Evolutionary conservation across 37 sponge, comb jelly and placozoan genomes (phyloP), one percentile per base, ranked within the genome.

Genomic region (Chondrosia reniformis): DNA sequence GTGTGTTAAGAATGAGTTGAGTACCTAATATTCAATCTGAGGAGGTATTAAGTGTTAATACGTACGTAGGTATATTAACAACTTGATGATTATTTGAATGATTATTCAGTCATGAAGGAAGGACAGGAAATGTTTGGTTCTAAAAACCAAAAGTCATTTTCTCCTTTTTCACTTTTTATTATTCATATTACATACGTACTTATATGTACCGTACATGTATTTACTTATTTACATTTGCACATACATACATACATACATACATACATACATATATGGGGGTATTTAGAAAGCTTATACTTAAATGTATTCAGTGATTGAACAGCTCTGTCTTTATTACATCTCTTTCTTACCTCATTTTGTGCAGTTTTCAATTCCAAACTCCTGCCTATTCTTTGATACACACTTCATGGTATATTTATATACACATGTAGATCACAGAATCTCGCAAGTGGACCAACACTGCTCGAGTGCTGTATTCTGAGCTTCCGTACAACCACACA

Each of bases 401-500:
- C n/a, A n/a, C n/a, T n/a, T n/a, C n/a, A 49, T 49, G 15, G 10
- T 49, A 19, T 49, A 19, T 10, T 49, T 49, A 15, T 49, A 19
- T 10, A 10, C 15, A 13, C 28, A 30, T 59, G 22, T 44, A 69
- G 72, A 21, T 69, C 6, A 69, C 72, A 42, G 72, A 69, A 44
- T 24, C 44, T 2, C 39, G 72, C n/a, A 69, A 40, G 9, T 69
- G 72, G 72, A 69, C 72, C 72, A 42, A 30, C 36, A 69, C 72
- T 9, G 72, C 72, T 40, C 31, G 72, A 25, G 42, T 37, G 42
- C 5, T 69, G 72, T 69, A 69, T 44, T 44, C 72, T 12, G 43
- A 69, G n/a, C 43, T 69, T 19, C 38, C 72, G 2, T 69, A 69
- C 72, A 69, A 69, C 72, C 72, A 69, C 22, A 69, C 42, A 44